Conservation (phyloP, 2,888 invertebrate genomes). For the Hetaerina titia region DNA sequence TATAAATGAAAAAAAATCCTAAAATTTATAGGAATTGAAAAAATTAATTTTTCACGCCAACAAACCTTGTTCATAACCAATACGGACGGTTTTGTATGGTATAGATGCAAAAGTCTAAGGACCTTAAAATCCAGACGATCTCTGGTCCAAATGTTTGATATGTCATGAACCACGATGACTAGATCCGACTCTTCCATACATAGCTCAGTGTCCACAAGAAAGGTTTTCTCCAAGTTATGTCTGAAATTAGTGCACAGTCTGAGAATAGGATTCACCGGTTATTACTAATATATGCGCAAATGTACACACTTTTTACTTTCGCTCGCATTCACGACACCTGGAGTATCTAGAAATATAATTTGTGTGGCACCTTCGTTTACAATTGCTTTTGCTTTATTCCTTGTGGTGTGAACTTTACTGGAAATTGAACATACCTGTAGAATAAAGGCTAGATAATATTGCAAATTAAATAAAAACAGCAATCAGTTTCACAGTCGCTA, state of each 20-base stretch:
- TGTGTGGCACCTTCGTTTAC: conserved; percentile 88
- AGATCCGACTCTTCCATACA: conserved; percentile 87
- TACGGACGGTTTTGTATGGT: conserved; percentile 81
- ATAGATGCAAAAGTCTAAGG: conserved; percentile 83
- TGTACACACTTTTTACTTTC: conserved; percentile 84
- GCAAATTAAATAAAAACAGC: conserved; percentile 9
- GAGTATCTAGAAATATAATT: conserved; percentile 95
- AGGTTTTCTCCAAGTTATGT: conserved; percentile 80
- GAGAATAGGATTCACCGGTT: background rate
- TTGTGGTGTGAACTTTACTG: conserved; percentile 94
- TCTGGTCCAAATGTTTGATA: conserved; percentile 84
- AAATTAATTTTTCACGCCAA: background rate
- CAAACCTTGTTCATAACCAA: conserved; percentile 94
- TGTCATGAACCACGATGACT: conserved; percentile 93
- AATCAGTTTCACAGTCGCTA: background rate
- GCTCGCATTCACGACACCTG: conserved; percentile 87
- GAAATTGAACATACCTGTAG: conserved; percentile 93
- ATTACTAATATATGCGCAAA: conserved; percentile 43
- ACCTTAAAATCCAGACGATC: conserved; percentile 85
- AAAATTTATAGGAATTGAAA: background rate
- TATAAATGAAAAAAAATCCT: conserved; percentile 14
- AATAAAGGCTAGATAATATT: background rate
- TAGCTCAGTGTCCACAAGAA: conserved; percentile 81
- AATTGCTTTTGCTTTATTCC: conserved; percentile 85
- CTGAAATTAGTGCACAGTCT: conserved; percentile 76